Evolutionary conservation across 1,140 invertebrate species (phyloP).

Genomic region (Eumeta japonica): DNA sequence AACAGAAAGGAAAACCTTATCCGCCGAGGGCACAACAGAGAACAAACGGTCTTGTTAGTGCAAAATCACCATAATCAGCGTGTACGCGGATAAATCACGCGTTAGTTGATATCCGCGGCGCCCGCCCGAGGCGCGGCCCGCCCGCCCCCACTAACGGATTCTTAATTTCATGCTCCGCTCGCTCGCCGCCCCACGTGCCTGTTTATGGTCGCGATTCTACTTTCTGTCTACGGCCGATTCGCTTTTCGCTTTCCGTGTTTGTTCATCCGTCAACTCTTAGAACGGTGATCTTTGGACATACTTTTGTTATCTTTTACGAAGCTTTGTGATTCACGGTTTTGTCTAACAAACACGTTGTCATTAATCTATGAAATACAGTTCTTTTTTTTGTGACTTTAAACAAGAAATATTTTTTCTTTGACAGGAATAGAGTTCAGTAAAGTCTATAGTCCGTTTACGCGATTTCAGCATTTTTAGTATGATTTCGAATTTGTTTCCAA

Average conservation of each 20-base stretch:
- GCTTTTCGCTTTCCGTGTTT: neutral
- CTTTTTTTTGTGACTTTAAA: neutral
- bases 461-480: too few species aligned
- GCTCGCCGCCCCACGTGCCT: slow-evolving; percentile 12
- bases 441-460: too few species aligned
- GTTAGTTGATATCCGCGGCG: too few species aligned
- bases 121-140: too few species aligned
- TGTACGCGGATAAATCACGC: too few species aligned
- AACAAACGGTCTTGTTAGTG: too few species aligned
- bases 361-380: neutral
- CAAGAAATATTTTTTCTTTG: neutral
- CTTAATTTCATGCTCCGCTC: slow-evolving; percentile 41
- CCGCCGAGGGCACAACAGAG: too few species aligned
- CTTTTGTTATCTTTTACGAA: neutral
- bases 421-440: neutral
- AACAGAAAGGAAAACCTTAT: too few species aligned
- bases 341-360: neutral
- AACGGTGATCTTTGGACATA: too few species aligned
- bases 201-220: neutral
- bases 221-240: neutral
- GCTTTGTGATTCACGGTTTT: neutral
- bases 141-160: slow-evolving; percentile 23
- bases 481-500: neutral
- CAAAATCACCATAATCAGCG: too few species aligned
- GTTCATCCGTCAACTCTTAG: too few species aligned